These are phyloP conservation scores for Microcebus murinus DNA, from an alignment of 2,113 vertebrate genomes.

Conservation along the genomic window DNA sequence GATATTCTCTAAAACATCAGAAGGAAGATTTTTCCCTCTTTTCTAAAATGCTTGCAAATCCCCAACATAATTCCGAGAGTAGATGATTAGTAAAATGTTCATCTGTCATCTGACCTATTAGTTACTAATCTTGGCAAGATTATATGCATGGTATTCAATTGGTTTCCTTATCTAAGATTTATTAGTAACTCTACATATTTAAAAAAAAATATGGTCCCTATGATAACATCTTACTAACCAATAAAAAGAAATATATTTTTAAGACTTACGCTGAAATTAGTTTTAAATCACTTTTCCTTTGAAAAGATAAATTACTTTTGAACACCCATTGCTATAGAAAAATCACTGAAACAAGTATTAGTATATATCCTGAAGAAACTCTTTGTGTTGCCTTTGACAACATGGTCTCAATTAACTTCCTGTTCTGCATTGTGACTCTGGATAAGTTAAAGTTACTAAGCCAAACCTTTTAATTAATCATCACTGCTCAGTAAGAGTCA, in stretches of 20 bases:
- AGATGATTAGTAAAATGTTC: neutral
- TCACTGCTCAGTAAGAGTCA: neutral
- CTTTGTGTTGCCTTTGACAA: rapidly evolving
- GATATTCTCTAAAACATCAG: neutral
- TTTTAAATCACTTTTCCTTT: neutral
- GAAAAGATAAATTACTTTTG: neutral
- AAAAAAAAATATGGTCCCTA: neutral
- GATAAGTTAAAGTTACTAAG: neutral
- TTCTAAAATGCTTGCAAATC: neutral
- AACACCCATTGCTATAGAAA: rapidly evolving
- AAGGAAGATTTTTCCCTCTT: neutral
- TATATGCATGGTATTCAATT: neutral
- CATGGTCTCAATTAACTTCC: neutral
- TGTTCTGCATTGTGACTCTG: neutral
- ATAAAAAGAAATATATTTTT: neutral
- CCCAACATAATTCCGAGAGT: neutral
- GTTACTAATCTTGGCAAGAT: neutral
- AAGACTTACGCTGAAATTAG: neutral
- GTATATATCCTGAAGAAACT: neutral
- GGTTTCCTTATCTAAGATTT: neutral
- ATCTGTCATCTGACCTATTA: neutral
- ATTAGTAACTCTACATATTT: neutral
- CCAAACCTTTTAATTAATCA: neutral
- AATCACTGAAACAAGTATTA: rapidly evolving
- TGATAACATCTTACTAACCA: neutral